Base-by-base conservation (phyloP, 2,113 vertebrate genomes). In the Ceyx margarethae region DNA sequence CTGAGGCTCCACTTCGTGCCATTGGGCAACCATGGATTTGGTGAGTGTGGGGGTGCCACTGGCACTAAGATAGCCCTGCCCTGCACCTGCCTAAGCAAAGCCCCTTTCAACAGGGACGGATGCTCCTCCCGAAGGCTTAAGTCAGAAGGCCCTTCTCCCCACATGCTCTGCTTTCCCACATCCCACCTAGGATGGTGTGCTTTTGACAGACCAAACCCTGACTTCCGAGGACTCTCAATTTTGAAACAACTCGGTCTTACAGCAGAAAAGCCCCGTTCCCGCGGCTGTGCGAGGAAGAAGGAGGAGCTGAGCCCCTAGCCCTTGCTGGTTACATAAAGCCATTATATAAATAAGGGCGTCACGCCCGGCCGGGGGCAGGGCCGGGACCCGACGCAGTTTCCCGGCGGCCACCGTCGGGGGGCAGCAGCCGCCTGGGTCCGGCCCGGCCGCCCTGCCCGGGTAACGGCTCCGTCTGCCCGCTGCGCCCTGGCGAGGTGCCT, bases 361-460 rank as follows among this genome's bases (percentile, higher is more conserved):
- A 48, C 90, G 65, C 90, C 81, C n/a, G 87, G 95, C 62, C 89
- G 90, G 58, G 68, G 73, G 80, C 71, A 89, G 87, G 85, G 48
- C 82, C 46, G 19, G 90, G 72, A 18, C 66, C 85, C 54, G 73
- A 11, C 69, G 61, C 85, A 90, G 79, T 83, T 65, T 94, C 79
- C 69, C 37, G 56, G 54, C 42, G 46, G 72, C 69, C 40, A 83
- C 96, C 97, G 93, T 68, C 75, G 95, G 96, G 96, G 93, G 97
- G 97, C 97, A 98, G 97, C 97, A 97, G 87, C 50, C 20, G 74
- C 91, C 58, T 3, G 93, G 62, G 76, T 50, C 74, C 45, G 58
- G 33, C n/a, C 45, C 66, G 72, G 29, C 48, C 51, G 46, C 46
- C 46, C 48, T 23, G 21, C 48, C 48, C 37, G 92, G 91, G 94